These are phyloP conservation scores for Nomada hirtipes DNA, from an alignment of 2,888 invertebrate species.

Conservation along the genomic window DNA sequence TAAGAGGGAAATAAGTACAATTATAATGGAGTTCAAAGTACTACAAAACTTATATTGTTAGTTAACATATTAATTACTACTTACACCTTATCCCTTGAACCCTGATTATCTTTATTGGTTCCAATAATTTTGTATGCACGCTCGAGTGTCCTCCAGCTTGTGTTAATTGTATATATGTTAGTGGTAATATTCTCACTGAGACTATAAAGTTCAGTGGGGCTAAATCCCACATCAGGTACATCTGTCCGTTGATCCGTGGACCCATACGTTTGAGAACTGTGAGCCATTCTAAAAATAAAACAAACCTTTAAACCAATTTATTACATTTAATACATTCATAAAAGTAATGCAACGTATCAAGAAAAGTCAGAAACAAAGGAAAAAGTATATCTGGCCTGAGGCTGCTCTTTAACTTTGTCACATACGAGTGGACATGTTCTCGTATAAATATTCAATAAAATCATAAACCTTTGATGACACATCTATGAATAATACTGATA, in stretches of 20 bases:
- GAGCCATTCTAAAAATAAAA: constrained; percentile 79
- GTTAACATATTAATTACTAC: constrained; percentile 59
- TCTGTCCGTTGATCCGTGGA: constrained; percentile 84
- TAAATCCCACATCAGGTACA: constrained; percentile 90
- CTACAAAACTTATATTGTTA: not conserved
- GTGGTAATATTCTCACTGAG: constrained; percentile 93
- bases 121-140: constrained; percentile 91
- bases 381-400: not conserved
- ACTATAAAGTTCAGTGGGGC: constrained; percentile 91
- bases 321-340: not conserved
- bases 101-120: constrained; percentile 90
- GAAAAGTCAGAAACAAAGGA: not conserved
- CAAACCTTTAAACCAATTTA: constrained; percentile 5
- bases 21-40: not conserved
- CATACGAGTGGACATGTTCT: not conserved
- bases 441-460: not conserved
- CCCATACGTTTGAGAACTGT: constrained; percentile 83
- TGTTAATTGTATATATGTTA: constrained; percentile 92
- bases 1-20: constrained; percentile 12
- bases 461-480: constrained; percentile 8
- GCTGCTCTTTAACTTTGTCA: not conserved
- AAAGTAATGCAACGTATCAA: not conserved
- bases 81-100: constrained; percentile 88
- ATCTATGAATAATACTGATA: constrained; percentile 8
- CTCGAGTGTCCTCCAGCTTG: constrained; percentile 90